Conservation (phyloP, 2,113 vertebrate genomes). For the Mustela lutreola region DNA sequence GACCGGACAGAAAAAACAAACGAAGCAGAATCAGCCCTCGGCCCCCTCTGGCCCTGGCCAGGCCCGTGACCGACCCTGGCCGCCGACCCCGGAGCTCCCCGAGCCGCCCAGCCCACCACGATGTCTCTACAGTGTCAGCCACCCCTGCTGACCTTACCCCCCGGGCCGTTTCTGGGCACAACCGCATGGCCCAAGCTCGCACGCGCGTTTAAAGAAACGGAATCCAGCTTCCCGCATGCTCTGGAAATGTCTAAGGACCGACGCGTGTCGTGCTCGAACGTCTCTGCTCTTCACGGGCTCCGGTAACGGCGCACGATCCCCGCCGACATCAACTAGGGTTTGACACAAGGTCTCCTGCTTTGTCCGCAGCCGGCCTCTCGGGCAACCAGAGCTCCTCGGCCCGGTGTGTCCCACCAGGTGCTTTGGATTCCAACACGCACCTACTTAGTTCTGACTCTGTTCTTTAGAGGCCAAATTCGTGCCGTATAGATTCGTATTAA, state of each 20-base stretch:
- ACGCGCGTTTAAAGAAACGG: not conserved
- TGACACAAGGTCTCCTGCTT: not conserved
- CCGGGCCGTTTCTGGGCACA: not conserved
- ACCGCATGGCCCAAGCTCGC: not conserved
- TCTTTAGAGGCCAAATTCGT: not conserved
- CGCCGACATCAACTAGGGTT: not conserved
- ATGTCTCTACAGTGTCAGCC: no score
- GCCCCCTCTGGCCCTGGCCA: not conserved
- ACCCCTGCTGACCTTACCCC: not conserved
- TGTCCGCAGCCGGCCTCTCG: not conserved
- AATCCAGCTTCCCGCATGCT: not conserved
- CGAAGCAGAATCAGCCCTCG: not conserved
- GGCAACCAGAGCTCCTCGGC: not conserved
- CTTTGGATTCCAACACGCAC: no score
- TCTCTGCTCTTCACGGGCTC: not conserved
- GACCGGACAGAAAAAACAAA: not conserved
- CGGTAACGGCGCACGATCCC: fast-evolving
- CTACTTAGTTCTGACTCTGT: not conserved
- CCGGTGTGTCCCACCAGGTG: not conserved
- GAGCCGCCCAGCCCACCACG: fast-evolving
- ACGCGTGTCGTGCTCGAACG: not conserved
- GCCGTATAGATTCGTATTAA: not conserved
- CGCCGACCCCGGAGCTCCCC: not conserved
- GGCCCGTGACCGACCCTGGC: not conserved
- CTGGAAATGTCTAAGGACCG: not conserved